Percentiles rank a stretch among this genome's conserved stretches.
phyloP scores from a whole-genome alignment of 2,797 vertebrate genomes.

The Leucoraja ocellata region DNA sequence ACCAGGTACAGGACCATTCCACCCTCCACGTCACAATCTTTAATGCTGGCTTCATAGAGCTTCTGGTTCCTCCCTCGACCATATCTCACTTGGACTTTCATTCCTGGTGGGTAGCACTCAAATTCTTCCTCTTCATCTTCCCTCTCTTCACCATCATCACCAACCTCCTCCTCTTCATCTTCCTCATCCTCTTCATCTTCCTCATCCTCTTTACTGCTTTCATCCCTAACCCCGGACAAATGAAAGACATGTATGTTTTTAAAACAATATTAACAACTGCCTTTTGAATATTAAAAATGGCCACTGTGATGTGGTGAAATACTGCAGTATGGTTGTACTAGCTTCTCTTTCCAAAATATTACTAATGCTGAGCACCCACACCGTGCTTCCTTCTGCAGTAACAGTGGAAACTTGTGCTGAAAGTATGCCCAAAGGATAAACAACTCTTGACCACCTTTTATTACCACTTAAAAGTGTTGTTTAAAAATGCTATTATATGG shows the following conservation, averaged over 20 bases:
- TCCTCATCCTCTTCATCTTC: conserved; percentile 44
- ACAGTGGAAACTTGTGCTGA: background rate
- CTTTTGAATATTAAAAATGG: background rate
- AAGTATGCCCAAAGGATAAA: background rate
- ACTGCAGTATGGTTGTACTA: background rate
- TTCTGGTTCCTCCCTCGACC: conserved; percentile 74
- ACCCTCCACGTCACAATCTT: conserved; percentile 77
- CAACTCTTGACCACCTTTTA: background rate
- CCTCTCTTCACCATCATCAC: conserved; percentile 51
- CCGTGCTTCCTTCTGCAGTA: background rate
- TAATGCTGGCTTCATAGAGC: conserved; percentile 77
- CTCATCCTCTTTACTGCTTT: conserved; percentile 38
- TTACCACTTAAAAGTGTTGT: conserved; percentile 1
- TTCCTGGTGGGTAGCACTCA: conserved; percentile 78
- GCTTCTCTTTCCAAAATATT: background rate
- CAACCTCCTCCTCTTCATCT: conserved; percentile 52
- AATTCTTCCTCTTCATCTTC: conserved; percentile 62
- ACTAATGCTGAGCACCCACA: background rate
- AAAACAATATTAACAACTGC: conserved; percentile 12
- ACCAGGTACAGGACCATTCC: conserved; percentile 79
- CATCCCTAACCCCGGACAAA: conserved; percentile 30
- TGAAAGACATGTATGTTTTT: conserved; percentile 21
- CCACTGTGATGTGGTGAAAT: background rate
- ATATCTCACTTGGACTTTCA: conserved; percentile 83
- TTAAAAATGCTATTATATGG: background rate